phyloP scores from a whole-genome alignment of 2,113 vertebrate species.

The Rhineura floridana region DNA sequence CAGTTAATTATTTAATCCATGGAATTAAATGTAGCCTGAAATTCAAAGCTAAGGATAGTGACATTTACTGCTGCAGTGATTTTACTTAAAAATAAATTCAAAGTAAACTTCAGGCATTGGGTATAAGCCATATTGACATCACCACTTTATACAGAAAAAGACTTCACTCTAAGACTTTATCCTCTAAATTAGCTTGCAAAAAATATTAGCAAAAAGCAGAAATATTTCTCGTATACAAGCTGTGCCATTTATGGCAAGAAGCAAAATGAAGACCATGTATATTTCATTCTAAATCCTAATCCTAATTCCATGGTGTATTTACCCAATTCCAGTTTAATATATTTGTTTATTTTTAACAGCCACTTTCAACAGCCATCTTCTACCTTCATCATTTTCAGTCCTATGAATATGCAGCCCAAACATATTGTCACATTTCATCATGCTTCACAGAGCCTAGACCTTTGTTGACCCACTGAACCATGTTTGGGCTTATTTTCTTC shows the following conservation, averaged over 20 bases:
- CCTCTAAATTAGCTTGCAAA: slow-evolving; percentile 14
- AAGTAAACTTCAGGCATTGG: slow-evolving; percentile 1
- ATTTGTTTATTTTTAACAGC: neutral
- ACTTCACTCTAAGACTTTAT: slow-evolving; percentile 3
- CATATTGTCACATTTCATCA: neutral
- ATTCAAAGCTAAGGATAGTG: slow-evolving; percentile 15
- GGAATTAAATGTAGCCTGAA: slow-evolving; percentile 2
- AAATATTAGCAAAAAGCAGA: slow-evolving; percentile 23
- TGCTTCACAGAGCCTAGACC: neutral
- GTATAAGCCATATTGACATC: slow-evolving; percentile 33
- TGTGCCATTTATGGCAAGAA: slow-evolving; percentile 23
- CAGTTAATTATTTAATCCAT: neutral
- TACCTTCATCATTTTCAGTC: neutral
- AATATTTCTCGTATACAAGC: slow-evolving; percentile 27
- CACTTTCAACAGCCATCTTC: neutral
- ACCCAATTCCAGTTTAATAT: neutral
- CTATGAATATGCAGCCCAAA: neutral
- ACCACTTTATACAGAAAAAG: slow-evolving; percentile 16
- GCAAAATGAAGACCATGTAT: neutral
- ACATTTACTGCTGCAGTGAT: neutral
- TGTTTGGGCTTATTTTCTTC: neutral
- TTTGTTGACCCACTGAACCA: neutral
- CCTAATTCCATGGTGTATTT: neutral
- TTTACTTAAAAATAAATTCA: slow-evolving; percentile 23
- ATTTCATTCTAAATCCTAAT: slow-evolving; percentile 13